Percentiles rank a stretch among this genome's conserved stretches.
phyloP scores from a whole-genome alignment of 1,140 invertebrate species.

The Arion vulgaris region DNA sequence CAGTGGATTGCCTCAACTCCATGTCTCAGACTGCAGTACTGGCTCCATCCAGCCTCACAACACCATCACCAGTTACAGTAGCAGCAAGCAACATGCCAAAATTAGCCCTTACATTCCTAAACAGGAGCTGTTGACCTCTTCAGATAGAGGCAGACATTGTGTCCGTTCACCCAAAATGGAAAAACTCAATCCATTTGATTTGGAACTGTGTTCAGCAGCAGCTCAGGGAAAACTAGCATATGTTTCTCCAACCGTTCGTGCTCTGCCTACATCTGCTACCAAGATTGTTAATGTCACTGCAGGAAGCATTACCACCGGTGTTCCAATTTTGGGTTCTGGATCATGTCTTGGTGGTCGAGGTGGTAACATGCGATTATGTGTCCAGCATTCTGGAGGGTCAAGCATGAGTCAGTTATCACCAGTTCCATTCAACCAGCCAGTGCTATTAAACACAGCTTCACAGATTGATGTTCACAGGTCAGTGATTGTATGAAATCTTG shows the following conservation, averaged over 20 bases:
- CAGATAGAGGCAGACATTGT: slow-evolving; percentile 18
- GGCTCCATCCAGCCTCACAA: neutral
- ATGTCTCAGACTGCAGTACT: slow-evolving; percentile 14
- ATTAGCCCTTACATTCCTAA: slow-evolving; percentile 64
- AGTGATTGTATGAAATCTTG: neutral
- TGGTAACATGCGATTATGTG: slow-evolving; percentile 26
- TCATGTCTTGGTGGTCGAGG: slow-evolving; percentile 27
- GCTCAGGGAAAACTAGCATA: slow-evolving; percentile 68
- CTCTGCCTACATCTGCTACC: slow-evolving; percentile 43
- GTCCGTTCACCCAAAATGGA: slow-evolving; percentile 57
- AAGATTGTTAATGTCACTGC: slow-evolving; percentile 42
- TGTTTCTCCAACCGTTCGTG: slow-evolving; percentile 65
- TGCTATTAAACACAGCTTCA: slow-evolving; percentile 62
- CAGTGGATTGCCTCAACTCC: slow-evolving; percentile 11
- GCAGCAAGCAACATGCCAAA: slow-evolving; percentile 56
- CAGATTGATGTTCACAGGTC: slow-evolving; percentile 66
- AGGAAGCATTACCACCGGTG: slow-evolving; percentile 38
- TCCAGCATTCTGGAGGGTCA: slow-evolving; percentile 43
- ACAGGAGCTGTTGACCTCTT: slow-evolving; percentile 44
- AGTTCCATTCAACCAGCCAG: slow-evolving; percentile 68
- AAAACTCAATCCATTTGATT: slow-evolving; percentile 49
- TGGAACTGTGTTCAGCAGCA: slow-evolving; percentile 59
- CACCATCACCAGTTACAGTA: slow-evolving; percentile 20
- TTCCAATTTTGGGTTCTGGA: slow-evolving; percentile 26
- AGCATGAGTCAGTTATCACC: slow-evolving; percentile 65